A percentile compares a stretch with the other conserved stretches of the same genome.
These are phyloP conservation scores for Scaptomyza caliginosa DNA, from an alignment of 2,888 invertebrate species.

Conservation along the genomic window DNA sequence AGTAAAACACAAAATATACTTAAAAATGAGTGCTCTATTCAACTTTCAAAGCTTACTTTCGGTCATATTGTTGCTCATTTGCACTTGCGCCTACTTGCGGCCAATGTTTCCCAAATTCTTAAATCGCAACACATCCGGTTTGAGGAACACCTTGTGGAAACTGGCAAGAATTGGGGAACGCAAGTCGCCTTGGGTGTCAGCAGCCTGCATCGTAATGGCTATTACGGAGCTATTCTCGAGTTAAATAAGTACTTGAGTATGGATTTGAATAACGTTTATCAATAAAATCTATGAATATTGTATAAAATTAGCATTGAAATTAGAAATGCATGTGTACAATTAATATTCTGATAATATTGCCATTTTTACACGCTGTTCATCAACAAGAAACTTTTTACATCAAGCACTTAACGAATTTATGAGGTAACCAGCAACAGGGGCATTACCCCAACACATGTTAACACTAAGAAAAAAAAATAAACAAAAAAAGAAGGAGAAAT, in stretches of 20 bases:
- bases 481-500: neutral
- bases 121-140: slow-evolving; percentile 97
- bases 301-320: too few species aligned
- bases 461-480: neutral
- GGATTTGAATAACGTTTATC: too few species aligned
- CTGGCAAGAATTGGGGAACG: slow-evolving; percentile 98
- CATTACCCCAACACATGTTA: neutral
- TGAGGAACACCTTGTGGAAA: slow-evolving; percentile 98
- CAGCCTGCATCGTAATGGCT: slow-evolving; percentile 96
- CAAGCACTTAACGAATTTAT: slow-evolving; percentile 5
- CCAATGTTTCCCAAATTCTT: slow-evolving; percentile 95
- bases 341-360: neutral
- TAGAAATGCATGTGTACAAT: too few species aligned
- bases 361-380: neutral
- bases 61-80: slow-evolving; percentile 95
- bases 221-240: slow-evolving; percentile 92
- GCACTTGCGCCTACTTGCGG: slow-evolving; percentile 97
- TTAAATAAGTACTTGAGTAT: neutral
- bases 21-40: slow-evolving; percentile 93
- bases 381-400: slow-evolving; percentile 1
- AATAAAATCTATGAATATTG: too few species aligned
- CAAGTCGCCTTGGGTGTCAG: slow-evolving; percentile 96
- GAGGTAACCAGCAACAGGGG: neutral
- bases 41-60: slow-evolving; percentile 98
- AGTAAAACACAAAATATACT: neutral